Percentiles rank a stretch among this genome's conserved stretches.
Conservation (phyloP, 2,113 vertebrate genomes). For the Oryzias melastigma region DNA sequence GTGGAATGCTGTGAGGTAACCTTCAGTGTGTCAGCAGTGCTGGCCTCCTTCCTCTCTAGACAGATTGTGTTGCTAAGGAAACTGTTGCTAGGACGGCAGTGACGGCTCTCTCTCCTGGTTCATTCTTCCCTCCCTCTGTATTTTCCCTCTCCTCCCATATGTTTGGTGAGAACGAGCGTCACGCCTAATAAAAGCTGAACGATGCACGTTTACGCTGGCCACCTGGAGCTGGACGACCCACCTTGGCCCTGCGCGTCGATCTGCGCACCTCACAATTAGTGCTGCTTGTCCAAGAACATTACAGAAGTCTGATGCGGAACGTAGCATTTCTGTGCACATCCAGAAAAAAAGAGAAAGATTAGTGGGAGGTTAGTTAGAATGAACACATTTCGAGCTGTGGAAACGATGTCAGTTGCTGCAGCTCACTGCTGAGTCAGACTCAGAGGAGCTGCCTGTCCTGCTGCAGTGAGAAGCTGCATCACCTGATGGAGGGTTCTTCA, state of each 20-base stretch:
- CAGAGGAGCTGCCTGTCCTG: slow-evolving; percentile 3
- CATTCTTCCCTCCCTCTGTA: slow-evolving; percentile 21
- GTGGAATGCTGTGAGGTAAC: slow-evolving; percentile 63
- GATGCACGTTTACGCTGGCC: slow-evolving; percentile 17
- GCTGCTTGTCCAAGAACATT: neutral
- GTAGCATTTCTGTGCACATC: neutral
- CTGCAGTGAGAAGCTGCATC: slow-evolving; percentile 4
- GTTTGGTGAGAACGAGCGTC: slow-evolving; percentile 41
- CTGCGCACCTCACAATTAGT: neutral
- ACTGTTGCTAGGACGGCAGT: slow-evolving; percentile 75
- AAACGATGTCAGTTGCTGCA: slow-evolving; percentile 17
- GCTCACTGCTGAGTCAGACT: slow-evolving; percentile 31
- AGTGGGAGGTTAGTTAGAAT: neutral
- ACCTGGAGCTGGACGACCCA: slow-evolving; percentile 12
- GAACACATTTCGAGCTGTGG: neutral
- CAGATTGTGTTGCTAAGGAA: slow-evolving; percentile 77
- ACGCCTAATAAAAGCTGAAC: slow-evolving; percentile 19
- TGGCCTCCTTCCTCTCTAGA: slow-evolving; percentile 61
- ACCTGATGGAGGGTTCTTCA: slow-evolving; percentile 17
- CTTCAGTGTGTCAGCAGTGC: slow-evolving; percentile 59
- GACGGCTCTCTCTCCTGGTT: slow-evolving; percentile 42
- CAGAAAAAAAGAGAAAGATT: neutral
- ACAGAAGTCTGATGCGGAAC: slow-evolving; percentile 8
- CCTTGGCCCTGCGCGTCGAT: slow-evolving; percentile 16
- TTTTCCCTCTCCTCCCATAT: slow-evolving; percentile 42